Percentiles rank a stretch among this genome's conserved stretches.
Conservation (phyloP, 2,797 vertebrate species). For the Passerculus sandwichensis region DNA sequence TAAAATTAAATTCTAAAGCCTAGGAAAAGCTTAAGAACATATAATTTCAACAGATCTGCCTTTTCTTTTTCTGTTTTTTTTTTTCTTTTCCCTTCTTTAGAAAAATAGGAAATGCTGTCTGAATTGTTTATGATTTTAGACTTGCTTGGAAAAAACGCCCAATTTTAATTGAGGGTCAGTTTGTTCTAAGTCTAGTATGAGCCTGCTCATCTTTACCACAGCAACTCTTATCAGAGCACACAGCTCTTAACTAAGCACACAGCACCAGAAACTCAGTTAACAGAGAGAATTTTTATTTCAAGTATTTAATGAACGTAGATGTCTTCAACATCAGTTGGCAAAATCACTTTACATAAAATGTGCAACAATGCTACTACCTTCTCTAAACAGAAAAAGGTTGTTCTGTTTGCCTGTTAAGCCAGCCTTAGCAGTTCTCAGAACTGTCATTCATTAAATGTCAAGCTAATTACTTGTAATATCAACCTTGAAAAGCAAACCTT, state of each 20-base stretch:
- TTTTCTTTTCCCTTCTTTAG: accelerated
- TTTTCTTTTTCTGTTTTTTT: neutral
- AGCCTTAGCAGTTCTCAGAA: slow-evolving; percentile 60
- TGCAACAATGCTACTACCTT: slow-evolving; percentile 41
- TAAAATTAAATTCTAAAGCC: neutral
- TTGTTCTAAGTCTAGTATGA: slow-evolving; percentile 17
- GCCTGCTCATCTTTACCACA: slow-evolving; percentile 17
- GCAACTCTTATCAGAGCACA: neutral
- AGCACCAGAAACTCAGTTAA: slow-evolving; percentile 5
- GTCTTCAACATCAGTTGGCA: slow-evolving; percentile 46
- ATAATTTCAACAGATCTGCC: neutral
- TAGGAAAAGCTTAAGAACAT: neutral
- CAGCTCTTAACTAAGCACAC: slow-evolving; percentile 6
- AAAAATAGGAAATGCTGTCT: neutral
- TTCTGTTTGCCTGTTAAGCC: slow-evolving; percentile 49
- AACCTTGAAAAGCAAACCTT: slow-evolving; percentile 56
- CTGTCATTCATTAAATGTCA: slow-evolving; percentile 68
- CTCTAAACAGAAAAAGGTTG: slow-evolving; percentile 29
- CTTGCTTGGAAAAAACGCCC: neutral
- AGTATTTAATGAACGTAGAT: slow-evolving; percentile 39
- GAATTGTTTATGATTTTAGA: neutral
- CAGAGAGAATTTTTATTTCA: slow-evolving; percentile 38
- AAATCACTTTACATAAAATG: slow-evolving; percentile 45
- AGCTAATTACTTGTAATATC: slow-evolving; percentile 67
- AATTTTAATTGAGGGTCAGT: slow-evolving; percentile 31